Base-by-base conservation (phyloP, 2,113 vertebrate species). In the Caretta caretta region DNA sequence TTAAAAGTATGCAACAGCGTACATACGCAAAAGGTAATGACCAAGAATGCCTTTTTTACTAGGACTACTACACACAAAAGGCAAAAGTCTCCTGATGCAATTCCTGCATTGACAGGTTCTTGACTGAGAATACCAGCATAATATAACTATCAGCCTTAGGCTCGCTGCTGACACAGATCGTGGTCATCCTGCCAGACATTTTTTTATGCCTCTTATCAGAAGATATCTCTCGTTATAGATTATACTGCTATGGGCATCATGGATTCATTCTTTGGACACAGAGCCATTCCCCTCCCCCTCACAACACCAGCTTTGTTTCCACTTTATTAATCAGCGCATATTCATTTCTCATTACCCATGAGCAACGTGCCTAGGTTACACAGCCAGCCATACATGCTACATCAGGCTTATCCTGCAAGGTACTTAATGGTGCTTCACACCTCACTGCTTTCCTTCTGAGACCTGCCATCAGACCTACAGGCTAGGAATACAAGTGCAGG, bases 91-190 rank as follows among this genome's bases (percentile, higher is more conserved):
- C 3, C 29, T 62, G 51, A 91, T 25, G 10, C 42, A 93, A 49
- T 82, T 6, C 31, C 62, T 46, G 4, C 4, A 82, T 5, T 11
- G 17, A 86, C 17, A 92, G 10, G 10, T 83, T 48, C 49, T 80
- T 53, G 65, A 1, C 50, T 1, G 0, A 2, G 49, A 93, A 62
- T 20, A 59, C 6, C 65, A 42, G 29, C 4, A 1, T 13, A 84
- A 62, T 1, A 24, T 2, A 79, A 31, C 49, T 51, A 35, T 16
- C 6, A 87, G 31, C 7, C 24, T 3, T 2, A 35, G 5, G 22
- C 50, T 46, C 0, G 0, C 35, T 49, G 56, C n/a, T 5, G 0
- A n/a, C 29, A 84, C 7, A 42, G 16, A 46, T 20, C 20, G 1
- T 3, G 9, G 57, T 29, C 72, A 81, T 48, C n/a, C 78, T n/a